phyloP scores from a whole-genome alignment of 2,797 vertebrate species.

The Channallabes apus region DNA sequence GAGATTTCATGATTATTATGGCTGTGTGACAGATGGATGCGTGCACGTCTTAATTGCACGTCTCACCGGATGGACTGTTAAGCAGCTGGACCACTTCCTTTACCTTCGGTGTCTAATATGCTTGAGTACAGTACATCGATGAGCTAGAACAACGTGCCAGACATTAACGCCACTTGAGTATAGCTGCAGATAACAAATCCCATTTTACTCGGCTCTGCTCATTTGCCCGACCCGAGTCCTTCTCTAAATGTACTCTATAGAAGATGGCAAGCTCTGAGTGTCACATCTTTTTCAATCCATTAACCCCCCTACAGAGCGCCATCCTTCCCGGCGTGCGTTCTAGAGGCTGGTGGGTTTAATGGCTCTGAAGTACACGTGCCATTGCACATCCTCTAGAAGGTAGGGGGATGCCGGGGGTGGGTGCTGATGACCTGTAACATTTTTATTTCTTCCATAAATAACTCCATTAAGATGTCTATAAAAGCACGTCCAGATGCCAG shows the following conservation, averaged over 20 bases:
- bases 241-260: conserved; percentile 24
- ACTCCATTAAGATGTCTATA: conserved; percentile 69
- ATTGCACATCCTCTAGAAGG: conserved; percentile 39
- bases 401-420: conserved; percentile 45
- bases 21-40: conserved; percentile 52
- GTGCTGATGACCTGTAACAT: conserved; percentile 70
- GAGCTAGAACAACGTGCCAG: conserved; percentile 8
- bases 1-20: conserved; percentile 40
- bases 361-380: conserved; percentile 51
- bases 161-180: conserved; percentile 7
- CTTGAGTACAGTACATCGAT: conserved; percentile 5
- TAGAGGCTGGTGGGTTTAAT: conserved; percentile 55
- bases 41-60: conserved; percentile 40
- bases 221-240: conserved; percentile 26
- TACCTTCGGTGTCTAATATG: neutral
- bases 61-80: conserved; percentile 20
- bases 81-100: conserved; percentile 38
- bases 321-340: conserved; percentile 54
- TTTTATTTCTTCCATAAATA: conserved; percentile 74
- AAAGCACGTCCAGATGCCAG: conserved; percentile 55
- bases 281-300: conserved; percentile 69
- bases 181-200: conserved; percentile 21
- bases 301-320: conserved; percentile 60
- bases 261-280: conserved; percentile 54
- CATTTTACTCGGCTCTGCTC: conserved; percentile 27